These are phyloP conservation scores for Chrysocyon brachyurus DNA, from an alignment of 2,797 vertebrate genomes.

Conservation along the genomic window DNA sequence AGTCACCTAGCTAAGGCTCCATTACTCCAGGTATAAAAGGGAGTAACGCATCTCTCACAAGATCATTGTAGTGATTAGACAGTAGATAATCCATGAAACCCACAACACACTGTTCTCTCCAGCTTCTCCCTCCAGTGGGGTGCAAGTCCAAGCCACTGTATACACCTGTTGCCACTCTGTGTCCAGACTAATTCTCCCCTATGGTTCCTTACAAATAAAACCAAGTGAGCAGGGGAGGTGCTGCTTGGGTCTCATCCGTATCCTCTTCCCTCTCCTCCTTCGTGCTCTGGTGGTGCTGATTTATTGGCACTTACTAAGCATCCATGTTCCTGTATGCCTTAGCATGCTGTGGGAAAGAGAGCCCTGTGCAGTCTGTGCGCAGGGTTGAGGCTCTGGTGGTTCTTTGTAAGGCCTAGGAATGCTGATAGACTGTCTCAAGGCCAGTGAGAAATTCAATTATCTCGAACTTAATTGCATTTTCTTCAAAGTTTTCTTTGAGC, in stretches of 20 bases:
- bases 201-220: background rate
- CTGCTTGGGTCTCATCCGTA: background rate
- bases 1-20: background rate
- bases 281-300: background rate
- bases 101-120: background rate
- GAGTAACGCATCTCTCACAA: background rate
- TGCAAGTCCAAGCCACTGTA: background rate
- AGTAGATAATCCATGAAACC: background rate
- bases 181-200: background rate
- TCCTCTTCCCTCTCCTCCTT: background rate
- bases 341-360: background rate
- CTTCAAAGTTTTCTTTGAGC: background rate
- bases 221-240: background rate
- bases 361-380: background rate
- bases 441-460: background rate
- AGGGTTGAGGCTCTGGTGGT: background rate
- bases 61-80: background rate
- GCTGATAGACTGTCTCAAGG: background rate
- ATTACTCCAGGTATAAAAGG: background rate
- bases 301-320: background rate
- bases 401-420: background rate
- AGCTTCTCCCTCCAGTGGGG: background rate
- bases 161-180: background rate
- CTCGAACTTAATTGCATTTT: background rate
- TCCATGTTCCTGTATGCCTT: background rate